These are phyloP conservation scores for Ceratitis capitata DNA, from an alignment of 1,140 invertebrate species.

Conservation along the genomic window DNA sequence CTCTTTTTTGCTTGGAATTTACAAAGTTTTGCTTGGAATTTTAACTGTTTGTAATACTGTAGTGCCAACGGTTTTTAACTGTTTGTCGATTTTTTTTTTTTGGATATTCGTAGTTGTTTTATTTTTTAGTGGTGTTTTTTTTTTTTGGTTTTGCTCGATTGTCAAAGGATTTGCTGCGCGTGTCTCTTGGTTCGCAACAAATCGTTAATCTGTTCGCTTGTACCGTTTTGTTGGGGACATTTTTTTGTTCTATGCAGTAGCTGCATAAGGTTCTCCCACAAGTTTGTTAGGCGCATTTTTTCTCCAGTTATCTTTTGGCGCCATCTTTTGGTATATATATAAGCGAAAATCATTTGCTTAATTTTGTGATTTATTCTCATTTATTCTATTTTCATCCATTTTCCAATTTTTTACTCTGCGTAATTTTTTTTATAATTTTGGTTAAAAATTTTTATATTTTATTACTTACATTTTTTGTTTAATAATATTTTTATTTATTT, in stretches of 20 bases:
- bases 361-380: too few relatives aligned
- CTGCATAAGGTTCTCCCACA: not conserved
- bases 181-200: conserved; percentile 14
- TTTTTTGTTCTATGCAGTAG: not conserved
- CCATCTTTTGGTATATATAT: too few relatives aligned
- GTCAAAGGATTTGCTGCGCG: not conserved
- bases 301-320: not conserved
- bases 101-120: not conserved
- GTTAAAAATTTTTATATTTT: too few relatives aligned
- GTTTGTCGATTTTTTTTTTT: not conserved
- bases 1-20: not conserved
- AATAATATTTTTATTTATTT: too few relatives aligned
- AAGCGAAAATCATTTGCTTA: too few relatives aligned
- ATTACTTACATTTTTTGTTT: too few relatives aligned
- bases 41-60: not conserved
- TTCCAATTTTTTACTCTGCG: too few relatives aligned
- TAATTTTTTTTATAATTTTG: too few relatives aligned
- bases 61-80: not conserved
- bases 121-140: not conserved
- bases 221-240: not conserved
- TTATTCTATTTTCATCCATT: too few relatives aligned
- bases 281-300: not conserved
- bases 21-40: not conserved
- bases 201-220: conserved; percentile 16
- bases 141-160: not conserved